Conservation (phyloP, 2,797 vertebrate genomes). For the Myoxocephalus aenaeus region DNA sequence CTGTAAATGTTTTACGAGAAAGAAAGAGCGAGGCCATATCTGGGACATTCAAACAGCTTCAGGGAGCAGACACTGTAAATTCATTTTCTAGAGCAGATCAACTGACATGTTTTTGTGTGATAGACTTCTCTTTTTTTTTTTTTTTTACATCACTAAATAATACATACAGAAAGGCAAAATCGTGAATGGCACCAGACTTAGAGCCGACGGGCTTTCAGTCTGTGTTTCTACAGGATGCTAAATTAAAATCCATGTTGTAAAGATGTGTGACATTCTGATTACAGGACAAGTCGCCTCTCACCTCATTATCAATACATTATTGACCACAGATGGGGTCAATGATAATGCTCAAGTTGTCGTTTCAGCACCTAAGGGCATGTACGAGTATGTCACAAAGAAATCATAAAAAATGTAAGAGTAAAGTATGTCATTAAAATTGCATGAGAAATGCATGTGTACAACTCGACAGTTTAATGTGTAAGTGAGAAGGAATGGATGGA, state of each 20-base stretch:
- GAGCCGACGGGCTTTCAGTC: neutral
- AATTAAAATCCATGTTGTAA: neutral
- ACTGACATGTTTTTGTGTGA: slow-evolving; percentile 21
- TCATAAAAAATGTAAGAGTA: neutral
- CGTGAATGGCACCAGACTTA: neutral
- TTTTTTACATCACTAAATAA: neutral
- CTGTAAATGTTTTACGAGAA: slow-evolving; percentile 81
- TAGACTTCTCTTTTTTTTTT: neutral
- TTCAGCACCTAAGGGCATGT: neutral
- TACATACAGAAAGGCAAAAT: neutral
- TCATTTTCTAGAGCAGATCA: slow-evolving; percentile 47
- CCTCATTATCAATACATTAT: slow-evolving; percentile 24
- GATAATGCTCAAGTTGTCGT: slow-evolving; percentile 16
- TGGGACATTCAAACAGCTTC: slow-evolving; percentile 69
- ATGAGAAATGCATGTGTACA: neutral
- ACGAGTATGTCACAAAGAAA: neutral
- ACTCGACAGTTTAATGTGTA: too few relatives aligned
- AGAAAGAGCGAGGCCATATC: slow-evolving; percentile 56
- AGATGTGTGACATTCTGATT: neutral
- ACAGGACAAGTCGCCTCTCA: slow-evolving; percentile 19
- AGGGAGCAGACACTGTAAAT: slow-evolving; percentile 43
- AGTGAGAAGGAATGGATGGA: too few relatives aligned
- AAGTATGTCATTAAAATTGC: neutral
- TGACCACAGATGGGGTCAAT: slow-evolving; percentile 26
- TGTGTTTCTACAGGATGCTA: neutral